Conservation (phyloP, 2,113 vertebrate species). For the Silurus asotus region DNA sequence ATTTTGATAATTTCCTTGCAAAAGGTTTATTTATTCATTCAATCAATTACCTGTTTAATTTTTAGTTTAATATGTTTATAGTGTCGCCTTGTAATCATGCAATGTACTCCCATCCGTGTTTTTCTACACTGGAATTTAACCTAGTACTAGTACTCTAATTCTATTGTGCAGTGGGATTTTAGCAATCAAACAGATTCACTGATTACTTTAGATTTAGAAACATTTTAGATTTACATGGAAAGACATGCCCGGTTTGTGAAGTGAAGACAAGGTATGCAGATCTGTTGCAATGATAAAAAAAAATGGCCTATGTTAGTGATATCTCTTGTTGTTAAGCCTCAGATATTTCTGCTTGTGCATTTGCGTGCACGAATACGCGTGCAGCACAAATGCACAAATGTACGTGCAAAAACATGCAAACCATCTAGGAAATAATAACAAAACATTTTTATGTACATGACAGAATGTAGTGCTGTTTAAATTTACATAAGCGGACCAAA, state of each 20-base stretch:
- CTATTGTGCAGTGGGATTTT: too few relatives aligned
- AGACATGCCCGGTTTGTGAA: not conserved
- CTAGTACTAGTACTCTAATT: not conserved
- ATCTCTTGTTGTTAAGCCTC: not conserved
- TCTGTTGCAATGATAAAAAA: not conserved
- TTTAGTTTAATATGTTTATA: not conserved
- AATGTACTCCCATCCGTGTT: not conserved
- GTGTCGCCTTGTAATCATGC: not conserved
- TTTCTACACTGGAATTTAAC: not conserved
- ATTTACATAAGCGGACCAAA: constrained; percentile 15
- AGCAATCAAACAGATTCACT: not conserved
- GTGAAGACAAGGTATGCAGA: not conserved
- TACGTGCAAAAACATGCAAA: constrained; percentile 22
- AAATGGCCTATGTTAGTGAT: not conserved
- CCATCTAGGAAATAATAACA: not conserved
- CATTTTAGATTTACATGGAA: not conserved
- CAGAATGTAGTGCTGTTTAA: not conserved
- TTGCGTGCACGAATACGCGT: not conserved
- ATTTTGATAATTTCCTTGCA: too few relatives aligned
- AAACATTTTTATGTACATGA: constrained; percentile 19
- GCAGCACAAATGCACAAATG: too few relatives aligned
- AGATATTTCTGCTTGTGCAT: not conserved
- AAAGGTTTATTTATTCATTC: not conserved
- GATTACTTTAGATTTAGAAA: not conserved
- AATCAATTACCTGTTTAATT: not conserved